These are phyloP conservation scores for Odontamblyopus lacepedii DNA, from an alignment of 2,797 vertebrate genomes.

Conservation along the genomic window DNA sequence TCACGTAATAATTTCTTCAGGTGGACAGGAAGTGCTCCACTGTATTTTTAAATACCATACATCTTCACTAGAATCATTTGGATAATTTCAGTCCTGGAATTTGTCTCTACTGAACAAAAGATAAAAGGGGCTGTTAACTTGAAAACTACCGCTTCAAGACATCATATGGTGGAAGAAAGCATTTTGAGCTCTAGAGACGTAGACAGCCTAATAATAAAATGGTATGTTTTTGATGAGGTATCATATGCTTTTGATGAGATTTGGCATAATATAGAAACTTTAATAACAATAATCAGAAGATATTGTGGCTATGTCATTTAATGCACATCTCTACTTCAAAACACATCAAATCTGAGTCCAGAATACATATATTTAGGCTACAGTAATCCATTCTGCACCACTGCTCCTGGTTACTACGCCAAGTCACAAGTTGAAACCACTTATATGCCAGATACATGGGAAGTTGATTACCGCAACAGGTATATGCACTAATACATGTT, in stretches of 20 bases:
- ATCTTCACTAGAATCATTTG: too few relatives aligned
- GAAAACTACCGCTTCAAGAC: too few relatives aligned
- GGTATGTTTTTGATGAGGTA: too few relatives aligned
- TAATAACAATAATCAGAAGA: too few relatives aligned
- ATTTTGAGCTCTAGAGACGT: too few relatives aligned
- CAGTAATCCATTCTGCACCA: neutral
- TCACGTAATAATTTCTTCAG: neutral
- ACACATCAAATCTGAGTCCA: neutral
- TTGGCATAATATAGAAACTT: too few relatives aligned
- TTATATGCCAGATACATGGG: conserved; percentile 1
- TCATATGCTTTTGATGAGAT: too few relatives aligned
- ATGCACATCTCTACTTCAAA: neutral
- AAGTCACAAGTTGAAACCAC: neutral
- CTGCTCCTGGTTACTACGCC: neutral
- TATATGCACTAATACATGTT: neutral
- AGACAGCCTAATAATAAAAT: too few relatives aligned
- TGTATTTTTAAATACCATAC: neutral
- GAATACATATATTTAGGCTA: neutral
- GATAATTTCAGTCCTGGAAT: too few relatives aligned
- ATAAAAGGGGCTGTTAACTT: too few relatives aligned
- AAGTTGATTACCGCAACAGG: conserved; percentile 17
- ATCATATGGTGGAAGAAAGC: too few relatives aligned
- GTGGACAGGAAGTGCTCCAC: neutral
- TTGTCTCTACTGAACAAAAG: too few relatives aligned
- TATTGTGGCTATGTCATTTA: neutral